Evolutionary conservation across 2,888 invertebrate species (phyloP).

Genomic region (Hemaris fuciformis): DNA sequence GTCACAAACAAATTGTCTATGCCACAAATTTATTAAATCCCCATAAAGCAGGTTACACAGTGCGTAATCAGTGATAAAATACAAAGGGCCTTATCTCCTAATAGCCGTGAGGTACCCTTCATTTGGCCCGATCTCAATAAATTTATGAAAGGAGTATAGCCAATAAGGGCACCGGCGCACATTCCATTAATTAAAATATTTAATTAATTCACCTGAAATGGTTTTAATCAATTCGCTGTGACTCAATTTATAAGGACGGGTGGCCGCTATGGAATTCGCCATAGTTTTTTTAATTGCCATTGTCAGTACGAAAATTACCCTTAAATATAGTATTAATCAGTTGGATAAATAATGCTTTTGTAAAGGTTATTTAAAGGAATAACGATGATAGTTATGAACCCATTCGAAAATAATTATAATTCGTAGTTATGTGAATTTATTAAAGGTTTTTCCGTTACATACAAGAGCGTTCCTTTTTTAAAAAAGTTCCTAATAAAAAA

Average conservation of each 20-base stretch:
- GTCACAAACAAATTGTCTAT: slow-evolving; percentile 16
- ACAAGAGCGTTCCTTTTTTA: no score
- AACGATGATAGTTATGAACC: no score
- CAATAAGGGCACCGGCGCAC: slow-evolving; percentile 78
- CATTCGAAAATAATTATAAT: background rate
- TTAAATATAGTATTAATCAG: no score
- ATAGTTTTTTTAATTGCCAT: background rate
- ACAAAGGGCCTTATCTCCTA: slow-evolving; percentile 61
- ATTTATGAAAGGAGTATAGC: slow-evolving; percentile 81
- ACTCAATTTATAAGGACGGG: slow-evolving; percentile 64
- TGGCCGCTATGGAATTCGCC: background rate
- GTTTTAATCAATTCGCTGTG: slow-evolving; percentile 78
- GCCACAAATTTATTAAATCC: slow-evolving; percentile 29
- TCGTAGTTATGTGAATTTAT: background rate
- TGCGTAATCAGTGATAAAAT: slow-evolving; percentile 40
- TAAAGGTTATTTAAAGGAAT: no score
- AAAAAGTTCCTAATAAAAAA: background rate
- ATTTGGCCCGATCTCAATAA: slow-evolving; percentile 78
- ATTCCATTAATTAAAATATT: slow-evolving; percentile 82
- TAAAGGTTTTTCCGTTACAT: background rate
- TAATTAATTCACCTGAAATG: slow-evolving; percentile 81
- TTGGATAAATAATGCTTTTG: no score
- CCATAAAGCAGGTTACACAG: slow-evolving; percentile 42
- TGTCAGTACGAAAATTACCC: background rate
- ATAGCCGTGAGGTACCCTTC: slow-evolving; percentile 59